Evolutionary conservation across 92 coral and sea anemone genomes (phyloP).

Genomic region (Hydrozoanthus gracilis): DNA sequence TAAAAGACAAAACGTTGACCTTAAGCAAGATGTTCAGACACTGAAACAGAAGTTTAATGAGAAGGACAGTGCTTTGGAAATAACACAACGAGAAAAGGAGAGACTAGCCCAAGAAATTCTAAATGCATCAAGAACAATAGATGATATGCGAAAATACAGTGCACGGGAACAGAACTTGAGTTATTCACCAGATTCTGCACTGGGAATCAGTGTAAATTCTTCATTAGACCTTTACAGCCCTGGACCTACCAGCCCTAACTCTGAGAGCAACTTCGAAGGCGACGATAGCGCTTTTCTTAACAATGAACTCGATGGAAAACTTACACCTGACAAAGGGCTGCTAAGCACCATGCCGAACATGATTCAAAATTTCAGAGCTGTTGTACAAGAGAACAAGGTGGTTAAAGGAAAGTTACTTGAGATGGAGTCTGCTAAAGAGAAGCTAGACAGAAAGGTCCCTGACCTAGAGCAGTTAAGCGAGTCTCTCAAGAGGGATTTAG

Average conservation of each 20-base stretch:
- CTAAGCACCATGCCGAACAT: conserved; percentile 88
- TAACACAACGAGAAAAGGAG: conserved; percentile 72
- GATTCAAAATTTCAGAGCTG: conserved; percentile 84
- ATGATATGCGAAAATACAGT: conserved; percentile 76
- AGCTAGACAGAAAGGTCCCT: conserved; percentile 65
- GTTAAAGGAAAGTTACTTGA: conserved; percentile 66
- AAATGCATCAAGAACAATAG: conserved; percentile 84
- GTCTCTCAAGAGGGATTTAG: conserved; percentile 69
- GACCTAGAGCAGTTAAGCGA: conserved; percentile 62
- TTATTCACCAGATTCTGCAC: conserved; percentile 82
- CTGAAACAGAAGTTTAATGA: conserved; percentile 66
- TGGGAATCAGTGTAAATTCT: conserved; percentile 76
- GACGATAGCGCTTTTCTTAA: conserved; percentile 30
- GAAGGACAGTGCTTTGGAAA: conserved; percentile 64
- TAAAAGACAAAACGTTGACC: conserved; percentile 77
- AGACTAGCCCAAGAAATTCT: conserved; percentile 77
- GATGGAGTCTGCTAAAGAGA: conserved; percentile 60
- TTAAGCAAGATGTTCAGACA: conserved; percentile 66
- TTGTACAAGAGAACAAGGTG: conserved; percentile 78
- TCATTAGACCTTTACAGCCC: conserved; percentile 68
- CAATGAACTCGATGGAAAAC: conserved; percentile 63
- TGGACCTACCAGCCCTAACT: conserved; percentile 78
- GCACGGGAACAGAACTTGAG: conserved; percentile 62
- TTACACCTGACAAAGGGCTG: conserved; percentile 57
- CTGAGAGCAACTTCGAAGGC: conserved; percentile 64